phyloP scores from a whole-genome alignment of 2,113 vertebrate species.

The Oncorhynchus masou region DNA sequence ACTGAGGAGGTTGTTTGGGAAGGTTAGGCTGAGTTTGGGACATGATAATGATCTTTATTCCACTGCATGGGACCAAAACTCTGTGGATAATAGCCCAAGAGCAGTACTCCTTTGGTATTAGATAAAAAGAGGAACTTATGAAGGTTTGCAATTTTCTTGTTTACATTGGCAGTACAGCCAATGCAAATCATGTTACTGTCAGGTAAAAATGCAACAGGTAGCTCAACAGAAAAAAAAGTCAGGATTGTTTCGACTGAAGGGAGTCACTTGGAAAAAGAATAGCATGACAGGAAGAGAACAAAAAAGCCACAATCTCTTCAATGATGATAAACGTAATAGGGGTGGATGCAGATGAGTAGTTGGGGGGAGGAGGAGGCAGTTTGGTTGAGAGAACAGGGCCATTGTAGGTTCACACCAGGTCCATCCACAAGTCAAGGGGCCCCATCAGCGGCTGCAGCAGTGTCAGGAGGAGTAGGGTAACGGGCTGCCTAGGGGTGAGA shows the following conservation, averaged over 20 bases:
- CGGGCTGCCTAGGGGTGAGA: conserved; percentile 49
- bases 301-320: conserved; percentile 53
- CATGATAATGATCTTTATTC: no score
- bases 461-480: conserved; percentile 51
- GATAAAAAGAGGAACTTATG: conserved; percentile 6
- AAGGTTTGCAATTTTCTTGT: no score
- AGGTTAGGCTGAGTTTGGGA: background rate
- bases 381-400: conserved; percentile 61
- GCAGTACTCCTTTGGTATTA: no score
- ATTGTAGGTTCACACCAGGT: conserved; percentile 58
- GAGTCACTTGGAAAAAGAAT: conserved; percentile 15
- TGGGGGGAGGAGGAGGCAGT: conserved; percentile 63
- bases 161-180: no score
- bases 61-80: no score
- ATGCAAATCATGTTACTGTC: background rate
- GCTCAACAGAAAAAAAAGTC: background rate
- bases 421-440: conserved; percentile 51
- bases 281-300: conserved; percentile 33
- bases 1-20: background rate
- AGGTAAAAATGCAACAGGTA: background rate
- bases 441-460: conserved; percentile 60
- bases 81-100: conserved; percentile 2
- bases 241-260: conserved; percentile 33
- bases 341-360: conserved; percentile 68
- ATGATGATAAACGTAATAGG: background rate